These are phyloP conservation scores for Podarcis lilfordi DNA, from an alignment of 2,797 vertebrate genomes.

Conservation along the genomic window DNA sequence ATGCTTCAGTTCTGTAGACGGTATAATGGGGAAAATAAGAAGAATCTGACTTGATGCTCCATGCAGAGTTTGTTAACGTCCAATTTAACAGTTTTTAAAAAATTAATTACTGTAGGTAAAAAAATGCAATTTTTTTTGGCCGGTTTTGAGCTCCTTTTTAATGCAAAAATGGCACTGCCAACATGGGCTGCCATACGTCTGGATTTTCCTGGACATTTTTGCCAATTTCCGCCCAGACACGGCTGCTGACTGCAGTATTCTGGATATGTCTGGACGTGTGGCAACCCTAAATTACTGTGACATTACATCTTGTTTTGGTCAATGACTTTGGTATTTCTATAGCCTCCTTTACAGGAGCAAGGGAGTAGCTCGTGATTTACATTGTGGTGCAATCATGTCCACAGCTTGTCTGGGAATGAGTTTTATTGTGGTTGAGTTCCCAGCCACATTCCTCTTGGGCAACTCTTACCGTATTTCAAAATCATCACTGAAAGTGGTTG, in stretches of 20 bases:
- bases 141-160: too few species aligned
- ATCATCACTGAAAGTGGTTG: conserved; percentile 40
- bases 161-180: too few species aligned
- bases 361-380: conserved; percentile 66
- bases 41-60: background rate
- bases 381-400: conserved; percentile 56
- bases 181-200: too few species aligned
- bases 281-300: background rate
- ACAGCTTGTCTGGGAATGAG: conserved; percentile 71
- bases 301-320: conserved; percentile 26
- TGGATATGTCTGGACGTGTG: too few species aligned
- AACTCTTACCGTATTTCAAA: conserved; percentile 64
- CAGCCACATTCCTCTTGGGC: conserved; percentile 66
- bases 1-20: background rate
- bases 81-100: background rate
- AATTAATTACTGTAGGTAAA: background rate
- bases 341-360: conserved; percentile 50
- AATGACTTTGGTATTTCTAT: conserved; percentile 39
- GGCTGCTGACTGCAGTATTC: too few species aligned
- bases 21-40: background rate
- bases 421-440: conserved; percentile 76
- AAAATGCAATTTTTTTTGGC: too few species aligned
- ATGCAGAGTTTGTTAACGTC: background rate
- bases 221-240: too few species aligned
- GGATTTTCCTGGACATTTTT: too few species aligned